These are phyloP conservation scores for Microdon myrmicae DNA, from an alignment of 2,888 invertebrate species.

Conservation along the genomic window DNA sequence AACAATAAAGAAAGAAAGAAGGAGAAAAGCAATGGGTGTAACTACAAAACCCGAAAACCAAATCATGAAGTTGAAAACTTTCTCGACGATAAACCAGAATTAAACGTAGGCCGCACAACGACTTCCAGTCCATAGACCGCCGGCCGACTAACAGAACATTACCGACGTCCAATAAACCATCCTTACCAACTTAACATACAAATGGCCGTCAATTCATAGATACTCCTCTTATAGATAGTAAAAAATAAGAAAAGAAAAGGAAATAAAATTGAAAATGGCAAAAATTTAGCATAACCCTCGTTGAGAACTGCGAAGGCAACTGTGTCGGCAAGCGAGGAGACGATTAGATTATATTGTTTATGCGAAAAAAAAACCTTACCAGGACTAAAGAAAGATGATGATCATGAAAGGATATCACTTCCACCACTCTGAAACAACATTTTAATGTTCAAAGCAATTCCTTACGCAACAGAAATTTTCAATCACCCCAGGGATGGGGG, in stretches of 20 bases:
- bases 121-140: slow-evolving; percentile 30
- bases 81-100: slow-evolving; percentile 28
- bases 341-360: too few relatives aligned
- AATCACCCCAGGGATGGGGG: slow-evolving; percentile 27
- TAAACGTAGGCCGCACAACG: slow-evolving; percentile 16
- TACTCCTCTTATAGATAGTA: too few relatives aligned
- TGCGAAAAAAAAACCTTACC: slow-evolving; percentile 2
- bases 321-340: too few relatives aligned
- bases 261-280: slow-evolving; percentile 44
- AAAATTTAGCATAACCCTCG: slow-evolving; percentile 36
- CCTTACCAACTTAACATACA: slow-evolving; percentile 32
- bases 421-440: slow-evolving; percentile 5
- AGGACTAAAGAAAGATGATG: slow-evolving; percentile 6
- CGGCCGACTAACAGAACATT: slow-evolving; percentile 3
- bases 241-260: slow-evolving; percentile 41
- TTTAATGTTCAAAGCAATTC: slow-evolving; percentile 45
- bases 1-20: too few relatives aligned
- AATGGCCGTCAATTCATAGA: slow-evolving; percentile 29
- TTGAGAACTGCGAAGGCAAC: slow-evolving; percentile 4
- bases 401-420: slow-evolving; percentile 2
- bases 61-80: slow-evolving; percentile 29
- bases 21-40: too few relatives aligned
- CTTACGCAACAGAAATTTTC: slow-evolving; percentile 51
- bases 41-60: slow-evolving; percentile 32
- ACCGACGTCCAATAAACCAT: slow-evolving; percentile 11